phyloP scores from a whole-genome alignment of 1,140 invertebrate species.

The Drosophila ironensis region DNA sequence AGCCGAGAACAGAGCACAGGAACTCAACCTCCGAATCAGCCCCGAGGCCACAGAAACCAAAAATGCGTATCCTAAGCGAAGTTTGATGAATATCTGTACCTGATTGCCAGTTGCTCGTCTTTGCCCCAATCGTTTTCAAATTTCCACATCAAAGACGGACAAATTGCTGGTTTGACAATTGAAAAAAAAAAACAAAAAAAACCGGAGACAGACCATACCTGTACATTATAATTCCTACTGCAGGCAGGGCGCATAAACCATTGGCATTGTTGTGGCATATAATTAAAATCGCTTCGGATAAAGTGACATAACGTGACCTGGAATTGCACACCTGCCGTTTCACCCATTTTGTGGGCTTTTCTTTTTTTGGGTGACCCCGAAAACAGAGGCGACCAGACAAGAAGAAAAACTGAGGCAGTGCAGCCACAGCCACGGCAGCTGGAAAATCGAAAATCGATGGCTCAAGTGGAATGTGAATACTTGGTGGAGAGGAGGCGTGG shows the following conservation, averaged over 20 bases:
- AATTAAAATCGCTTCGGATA: constrained; percentile 1
- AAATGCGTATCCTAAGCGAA: constrained; percentile 24
- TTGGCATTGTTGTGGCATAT: too few relatives aligned
- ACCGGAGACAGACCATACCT: too few relatives aligned
- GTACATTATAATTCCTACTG: too few relatives aligned
- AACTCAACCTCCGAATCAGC: too few relatives aligned
- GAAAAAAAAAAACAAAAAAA: too few relatives aligned
- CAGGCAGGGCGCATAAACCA: too few relatives aligned
- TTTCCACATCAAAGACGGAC: constrained; percentile 16
- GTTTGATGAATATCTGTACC: constrained; percentile 24
- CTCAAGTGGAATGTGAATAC: constrained; percentile 28
- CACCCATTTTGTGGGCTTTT: neutral
- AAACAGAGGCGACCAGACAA: neutral
- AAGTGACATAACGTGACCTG: constrained; percentile 14
- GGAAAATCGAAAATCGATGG: constrained; percentile 65
- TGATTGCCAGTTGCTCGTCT: too few relatives aligned
- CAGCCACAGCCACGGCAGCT: constrained; percentile 17
- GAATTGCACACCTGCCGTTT: constrained; percentile 12
- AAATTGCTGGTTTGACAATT: too few relatives aligned
- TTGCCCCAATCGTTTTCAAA: constrained; percentile 14
- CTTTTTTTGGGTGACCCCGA: constrained; percentile 13
- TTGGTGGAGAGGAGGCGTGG: neutral
- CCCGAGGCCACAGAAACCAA: constrained; percentile 19
- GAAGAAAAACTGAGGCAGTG: constrained; percentile 11
- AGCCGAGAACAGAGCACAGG: too few relatives aligned